Conservation (phyloP, 2,797 vertebrate species). For the Micromesistius poutassou region DNA sequence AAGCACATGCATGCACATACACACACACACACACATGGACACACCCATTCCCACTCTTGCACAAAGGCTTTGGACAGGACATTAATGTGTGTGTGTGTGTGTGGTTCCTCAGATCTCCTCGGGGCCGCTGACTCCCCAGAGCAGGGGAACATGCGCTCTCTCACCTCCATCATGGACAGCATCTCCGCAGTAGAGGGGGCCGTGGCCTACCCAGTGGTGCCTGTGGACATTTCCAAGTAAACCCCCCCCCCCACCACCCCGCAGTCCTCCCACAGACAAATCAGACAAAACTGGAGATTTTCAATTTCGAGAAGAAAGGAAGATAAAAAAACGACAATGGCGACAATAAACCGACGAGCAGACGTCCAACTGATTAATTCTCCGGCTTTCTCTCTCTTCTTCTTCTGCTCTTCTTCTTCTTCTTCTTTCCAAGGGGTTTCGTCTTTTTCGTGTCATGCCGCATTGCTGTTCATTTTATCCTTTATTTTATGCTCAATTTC, state of each 20-base stretch:
- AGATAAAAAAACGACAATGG: not conserved
- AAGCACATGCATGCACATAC: not conserved
- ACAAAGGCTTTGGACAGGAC: not conserved
- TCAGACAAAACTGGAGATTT: not conserved
- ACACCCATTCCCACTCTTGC: slow-evolving; percentile 5
- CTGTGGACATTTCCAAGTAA: slow-evolving; percentile 77
- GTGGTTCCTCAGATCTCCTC: slow-evolving; percentile 79
- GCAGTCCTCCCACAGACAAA: slow-evolving; percentile 25
- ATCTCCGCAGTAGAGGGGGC: slow-evolving; percentile 80
- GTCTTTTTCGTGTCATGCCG: not conserved
- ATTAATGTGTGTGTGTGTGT: slow-evolving; percentile 1
- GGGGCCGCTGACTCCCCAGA: slow-evolving; percentile 77
- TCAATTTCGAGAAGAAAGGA: not conserved
- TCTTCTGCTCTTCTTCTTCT: no score
- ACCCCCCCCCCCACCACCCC: slow-evolving; percentile 31
- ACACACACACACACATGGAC: slow-evolving; percentile 6
- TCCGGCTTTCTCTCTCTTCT: not conserved
- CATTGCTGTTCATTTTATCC: not conserved
- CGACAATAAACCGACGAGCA: not conserved
- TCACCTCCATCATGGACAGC: slow-evolving; percentile 93
- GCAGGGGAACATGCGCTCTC: slow-evolving; percentile 83
- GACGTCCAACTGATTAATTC: not conserved
- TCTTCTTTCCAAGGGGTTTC: not conserved
- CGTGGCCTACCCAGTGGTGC: slow-evolving; percentile 68
- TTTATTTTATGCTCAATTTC: slow-evolving; percentile 5